A percentile compares a stretch with the other conserved stretches of the same genome.
phyloP scores from a whole-genome alignment of 2,888 invertebrate genomes.

The Sericinus montela region DNA sequence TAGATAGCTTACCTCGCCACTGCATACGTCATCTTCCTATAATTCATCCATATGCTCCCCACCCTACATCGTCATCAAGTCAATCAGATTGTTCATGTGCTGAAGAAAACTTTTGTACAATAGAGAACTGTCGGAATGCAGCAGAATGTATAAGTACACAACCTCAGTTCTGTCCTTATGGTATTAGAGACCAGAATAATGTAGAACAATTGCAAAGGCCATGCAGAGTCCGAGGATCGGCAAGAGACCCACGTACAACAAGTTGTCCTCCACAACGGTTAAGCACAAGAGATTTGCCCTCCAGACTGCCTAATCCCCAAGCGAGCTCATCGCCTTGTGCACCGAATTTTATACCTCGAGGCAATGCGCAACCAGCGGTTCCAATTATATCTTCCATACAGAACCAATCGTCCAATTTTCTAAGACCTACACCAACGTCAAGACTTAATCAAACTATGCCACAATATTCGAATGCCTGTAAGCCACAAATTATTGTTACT shows the following conservation, averaged over 20 bases:
- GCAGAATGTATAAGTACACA: conserved; percentile 3
- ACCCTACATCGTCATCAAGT: conserved; percentile 1
- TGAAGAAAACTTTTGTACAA: conserved; percentile 19
- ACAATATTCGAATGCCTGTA: not conserved
- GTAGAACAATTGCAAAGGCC: not conserved
- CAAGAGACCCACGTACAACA: not conserved
- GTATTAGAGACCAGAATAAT: not conserved
- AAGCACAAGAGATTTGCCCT: not conserved
- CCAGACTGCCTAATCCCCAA: conserved; percentile 1
- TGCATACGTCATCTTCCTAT: conserved; percentile 9
- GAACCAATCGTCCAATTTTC: not conserved
- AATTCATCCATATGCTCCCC: conserved; percentile 2
- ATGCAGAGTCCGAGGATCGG: not conserved
- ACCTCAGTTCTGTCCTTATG: not conserved
- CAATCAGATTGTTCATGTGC: conserved; percentile 9
- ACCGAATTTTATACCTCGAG: not conserved
- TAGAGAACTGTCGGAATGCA: conserved; percentile 16
- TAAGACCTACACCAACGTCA: not conserved
- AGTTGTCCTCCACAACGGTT: not conserved
- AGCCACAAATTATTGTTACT: not conserved
- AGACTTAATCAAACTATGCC: not conserved
- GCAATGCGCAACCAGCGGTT: not conserved
- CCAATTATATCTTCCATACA: conserved; percentile 1
- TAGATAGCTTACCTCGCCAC: conserved; percentile 22
- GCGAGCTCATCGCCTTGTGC: conserved; percentile 2